Percentiles rank a stretch among this genome's conserved stretches.
These are phyloP conservation scores for Florisuga fusca DNA, from an alignment of 2,797 vertebrate genomes.

Conservation along the genomic window DNA sequence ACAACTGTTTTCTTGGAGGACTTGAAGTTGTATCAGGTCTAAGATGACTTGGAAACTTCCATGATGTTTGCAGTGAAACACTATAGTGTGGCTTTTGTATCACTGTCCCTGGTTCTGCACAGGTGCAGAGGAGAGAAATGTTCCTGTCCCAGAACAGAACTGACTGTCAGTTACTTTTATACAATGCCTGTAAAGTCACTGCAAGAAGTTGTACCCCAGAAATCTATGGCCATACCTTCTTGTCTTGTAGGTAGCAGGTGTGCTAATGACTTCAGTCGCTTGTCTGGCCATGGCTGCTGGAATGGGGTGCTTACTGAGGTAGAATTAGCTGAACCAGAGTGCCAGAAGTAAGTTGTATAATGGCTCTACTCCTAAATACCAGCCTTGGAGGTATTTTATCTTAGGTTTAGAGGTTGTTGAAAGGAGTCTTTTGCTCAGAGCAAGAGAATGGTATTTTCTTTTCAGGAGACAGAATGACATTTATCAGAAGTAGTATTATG, in stretches of 20 bases:
- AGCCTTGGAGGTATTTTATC: not conserved
- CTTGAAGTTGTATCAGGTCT: not conserved
- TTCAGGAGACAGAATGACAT: not conserved
- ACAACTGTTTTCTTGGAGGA: not conserved
- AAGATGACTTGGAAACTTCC: not conserved
- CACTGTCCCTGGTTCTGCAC: not conserved
- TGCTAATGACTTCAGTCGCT: not conserved
- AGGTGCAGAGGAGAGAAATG: not conserved
- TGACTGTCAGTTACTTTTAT: not conserved
- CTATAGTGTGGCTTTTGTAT: not conserved
- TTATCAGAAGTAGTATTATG: not conserved
- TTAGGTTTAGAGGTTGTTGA: not conserved
- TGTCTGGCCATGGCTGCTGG: not conserved
- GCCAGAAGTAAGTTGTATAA: not conserved
- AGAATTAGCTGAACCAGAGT: accelerated
- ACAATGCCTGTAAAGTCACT: not conserved
- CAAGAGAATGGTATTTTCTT: not conserved
- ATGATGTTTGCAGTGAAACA: not conserved
- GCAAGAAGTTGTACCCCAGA: not conserved
- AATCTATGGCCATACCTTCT: not conserved
- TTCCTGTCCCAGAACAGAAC: not conserved
- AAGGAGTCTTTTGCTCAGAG: not conserved
- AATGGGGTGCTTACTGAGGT: not conserved
- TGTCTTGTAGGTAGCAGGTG: not conserved
- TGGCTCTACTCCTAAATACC: not conserved